Evolutionary conservation across 30 jellyfish, hydroid and myxozoan species (phyloP).

Genomic region (Aurelia aurita): DNA sequence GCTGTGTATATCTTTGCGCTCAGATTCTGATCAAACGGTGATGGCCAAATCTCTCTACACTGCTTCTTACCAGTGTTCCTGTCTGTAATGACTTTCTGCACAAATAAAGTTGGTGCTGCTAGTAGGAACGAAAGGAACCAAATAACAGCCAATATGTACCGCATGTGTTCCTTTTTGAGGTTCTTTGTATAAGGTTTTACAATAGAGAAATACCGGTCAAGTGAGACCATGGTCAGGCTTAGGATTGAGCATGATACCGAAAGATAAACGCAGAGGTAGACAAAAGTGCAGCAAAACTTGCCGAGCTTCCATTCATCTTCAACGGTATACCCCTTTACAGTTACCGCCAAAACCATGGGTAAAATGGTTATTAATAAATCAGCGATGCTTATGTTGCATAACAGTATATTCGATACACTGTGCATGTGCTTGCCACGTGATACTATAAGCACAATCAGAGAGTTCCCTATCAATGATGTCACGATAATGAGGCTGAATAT

Average conservation of each 20-base stretch:
- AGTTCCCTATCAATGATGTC: constrained; percentile 74
- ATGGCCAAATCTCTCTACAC: constrained; percentile 80
- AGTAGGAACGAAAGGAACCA: constrained; percentile 69
- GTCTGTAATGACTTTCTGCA: constrained; percentile 64
- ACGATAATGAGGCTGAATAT: constrained; percentile 49
- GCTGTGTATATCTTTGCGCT: constrained; percentile 80
- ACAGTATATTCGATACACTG: constrained; percentile 63
- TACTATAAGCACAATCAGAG: constrained; percentile 55
- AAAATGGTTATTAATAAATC: constrained; percentile 75
- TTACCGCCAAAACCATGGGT: constrained; percentile 78
- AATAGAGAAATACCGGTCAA: constrained; percentile 80
- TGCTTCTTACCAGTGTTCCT: constrained; percentile 9
- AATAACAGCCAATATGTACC: constrained; percentile 35
- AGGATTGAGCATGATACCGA: constrained; percentile 84
- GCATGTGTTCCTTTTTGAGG: constrained; percentile 11
- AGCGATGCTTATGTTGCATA: constrained; percentile 78
- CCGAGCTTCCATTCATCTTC: constrained; percentile 84
- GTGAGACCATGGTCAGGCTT: constrained; percentile 58
- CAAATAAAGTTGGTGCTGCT: constrained; percentile 73
- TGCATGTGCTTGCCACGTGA: constrained; percentile 66
- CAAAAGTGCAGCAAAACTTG: constrained; percentile 64
- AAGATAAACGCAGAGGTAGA: constrained; percentile 51
- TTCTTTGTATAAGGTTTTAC: constrained; percentile 54
- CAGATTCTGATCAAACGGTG: constrained; percentile 54
- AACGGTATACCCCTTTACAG: constrained; percentile 11